These are phyloP conservation scores for Crematogaster levior DNA, from an alignment of 2,888 invertebrate species.

Conservation along the genomic window DNA sequence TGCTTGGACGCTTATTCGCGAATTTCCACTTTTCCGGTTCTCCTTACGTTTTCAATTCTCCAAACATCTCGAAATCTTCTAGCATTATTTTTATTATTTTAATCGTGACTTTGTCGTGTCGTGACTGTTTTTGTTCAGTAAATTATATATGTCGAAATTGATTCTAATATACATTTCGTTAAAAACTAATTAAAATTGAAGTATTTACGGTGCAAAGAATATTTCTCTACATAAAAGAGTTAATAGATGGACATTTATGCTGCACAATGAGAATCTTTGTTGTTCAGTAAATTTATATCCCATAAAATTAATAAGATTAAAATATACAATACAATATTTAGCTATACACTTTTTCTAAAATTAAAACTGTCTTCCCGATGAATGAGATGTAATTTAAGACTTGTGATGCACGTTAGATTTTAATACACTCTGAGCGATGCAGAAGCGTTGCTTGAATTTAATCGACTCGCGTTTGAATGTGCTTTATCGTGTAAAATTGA, in stretches of 20 bases:
- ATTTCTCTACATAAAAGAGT: neutral
- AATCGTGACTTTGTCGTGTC: neutral
- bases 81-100: too few species aligned
- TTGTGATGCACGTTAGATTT: neutral
- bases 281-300: neutral
- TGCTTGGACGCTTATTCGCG: slow-evolving; percentile 8
- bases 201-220: neutral
- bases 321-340: neutral
- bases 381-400: neutral
- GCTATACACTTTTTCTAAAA: neutral
- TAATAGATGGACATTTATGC: neutral
- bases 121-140: neutral
- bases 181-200: neutral
- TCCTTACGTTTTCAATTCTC: neutral
- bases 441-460: neutral
- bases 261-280: neutral
- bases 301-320: slow-evolving; percentile 1
- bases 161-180: neutral
- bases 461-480: neutral
- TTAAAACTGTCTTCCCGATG: neutral
- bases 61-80: neutral
- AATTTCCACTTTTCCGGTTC: slow-evolving; percentile 28
- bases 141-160: neutral
- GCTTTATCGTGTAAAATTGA: neutral
- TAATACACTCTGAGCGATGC: neutral